phyloP scores from a whole-genome alignment of 2,113 vertebrate species.

The Sinocyclocheilus rhinocerous region DNA sequence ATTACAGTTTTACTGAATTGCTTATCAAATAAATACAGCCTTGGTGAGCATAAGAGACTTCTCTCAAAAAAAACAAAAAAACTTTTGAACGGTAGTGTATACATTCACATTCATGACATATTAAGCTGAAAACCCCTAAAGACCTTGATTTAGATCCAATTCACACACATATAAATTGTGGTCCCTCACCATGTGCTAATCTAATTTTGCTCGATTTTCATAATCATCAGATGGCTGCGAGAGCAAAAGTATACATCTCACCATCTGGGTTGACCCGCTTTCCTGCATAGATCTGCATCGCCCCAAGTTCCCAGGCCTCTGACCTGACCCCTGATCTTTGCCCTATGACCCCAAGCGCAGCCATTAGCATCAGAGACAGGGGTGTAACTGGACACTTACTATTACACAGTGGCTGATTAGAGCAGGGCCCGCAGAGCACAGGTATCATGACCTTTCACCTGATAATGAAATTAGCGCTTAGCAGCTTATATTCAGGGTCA shows the following conservation, averaged over 20 bases:
- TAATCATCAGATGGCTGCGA: neutral
- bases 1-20: too few relatives aligned
- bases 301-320: slow-evolving; percentile 19
- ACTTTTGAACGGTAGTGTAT: neutral
- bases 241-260: slow-evolving; percentile 2
- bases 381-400: slow-evolving; percentile 46
- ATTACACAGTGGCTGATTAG: slow-evolving; percentile 40
- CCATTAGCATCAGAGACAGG: slow-evolving; percentile 50
- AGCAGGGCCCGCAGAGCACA: slow-evolving; percentile 24
- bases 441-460: slow-evolving; percentile 46
- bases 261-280: slow-evolving; percentile 19
- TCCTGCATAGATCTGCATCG: neutral
- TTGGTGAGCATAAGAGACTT: too few relatives aligned
- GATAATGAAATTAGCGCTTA: slow-evolving; percentile 55
- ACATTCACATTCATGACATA: neutral
- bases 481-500: slow-evolving; percentile 46
- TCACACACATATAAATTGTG: neutral
- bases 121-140: neutral
- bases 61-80: too few relatives aligned
- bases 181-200: neutral
- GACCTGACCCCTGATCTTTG: slow-evolving; percentile 31
- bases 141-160: neutral
- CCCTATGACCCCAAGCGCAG: slow-evolving; percentile 23
- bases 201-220: slow-evolving; percentile 12
- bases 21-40: too few relatives aligned